These are phyloP conservation scores for Calyptommatus sinebrachiatus DNA, from an alignment of 2,113 vertebrate genomes.

Conservation along the genomic window DNA sequence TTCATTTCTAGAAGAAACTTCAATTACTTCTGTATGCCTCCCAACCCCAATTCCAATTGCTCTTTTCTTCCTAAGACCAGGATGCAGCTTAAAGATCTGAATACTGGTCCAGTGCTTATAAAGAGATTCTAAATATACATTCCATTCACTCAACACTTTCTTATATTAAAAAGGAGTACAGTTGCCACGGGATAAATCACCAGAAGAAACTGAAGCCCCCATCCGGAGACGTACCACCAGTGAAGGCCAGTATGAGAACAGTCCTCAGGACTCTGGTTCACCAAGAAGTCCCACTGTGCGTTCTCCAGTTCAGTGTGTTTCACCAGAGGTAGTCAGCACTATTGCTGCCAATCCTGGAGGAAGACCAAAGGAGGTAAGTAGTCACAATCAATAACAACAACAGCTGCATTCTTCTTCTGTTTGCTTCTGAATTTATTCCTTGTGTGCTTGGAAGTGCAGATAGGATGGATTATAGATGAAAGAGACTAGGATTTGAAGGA, in stretches of 20 bases:
- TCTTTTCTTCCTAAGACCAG: constrained; percentile 3
- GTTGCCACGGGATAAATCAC: constrained; percentile 71
- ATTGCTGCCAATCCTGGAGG: constrained; percentile 95
- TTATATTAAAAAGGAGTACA: constrained; percentile 76
- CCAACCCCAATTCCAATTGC: neutral
- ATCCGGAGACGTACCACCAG: constrained; percentile 76
- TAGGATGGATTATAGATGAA: neutral
- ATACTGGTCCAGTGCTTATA: neutral
- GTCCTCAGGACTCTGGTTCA: constrained; percentile 65
- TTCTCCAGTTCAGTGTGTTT: constrained; percentile 88
- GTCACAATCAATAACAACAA: neutral
- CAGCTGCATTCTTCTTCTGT: too few relatives aligned
- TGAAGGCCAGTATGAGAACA: constrained; percentile 82
- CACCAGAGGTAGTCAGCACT: constrained; percentile 91
- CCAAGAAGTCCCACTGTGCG: constrained; percentile 79
- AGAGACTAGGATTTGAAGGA: neutral
- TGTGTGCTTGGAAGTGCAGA: neutral
- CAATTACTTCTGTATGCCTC: neutral
- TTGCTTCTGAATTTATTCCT: neutral
- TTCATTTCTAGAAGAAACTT: neutral
- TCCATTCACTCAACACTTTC: neutral
- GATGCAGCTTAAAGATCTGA: constrained; percentile 6
- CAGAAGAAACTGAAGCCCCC: constrained; percentile 68
- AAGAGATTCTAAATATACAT: neutral
- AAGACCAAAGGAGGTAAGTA: constrained; percentile 92